Base-by-base conservation (phyloP, 2,888 invertebrate species). In the Microplitis manilae region DNA sequence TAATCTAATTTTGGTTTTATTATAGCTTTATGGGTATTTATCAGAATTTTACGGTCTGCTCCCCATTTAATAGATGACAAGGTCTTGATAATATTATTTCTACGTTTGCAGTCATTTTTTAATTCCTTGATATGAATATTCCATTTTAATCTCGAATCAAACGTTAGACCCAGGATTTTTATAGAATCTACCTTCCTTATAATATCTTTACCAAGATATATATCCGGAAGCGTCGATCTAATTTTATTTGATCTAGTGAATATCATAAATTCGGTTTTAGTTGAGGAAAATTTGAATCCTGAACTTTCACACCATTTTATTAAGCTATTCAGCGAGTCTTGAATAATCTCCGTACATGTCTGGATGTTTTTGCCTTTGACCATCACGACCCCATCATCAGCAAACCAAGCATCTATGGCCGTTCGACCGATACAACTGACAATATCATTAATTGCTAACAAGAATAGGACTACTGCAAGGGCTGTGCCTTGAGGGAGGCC, bases 1-100 rank as follows among this genome's bases (percentile, higher is more conserved):
- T 81, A 81, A 62, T 81, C 79, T 41, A 81, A 39, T 76, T 79
- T 80, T 30, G 78, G 68, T 38, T 75, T 20, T 17, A 81, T 76
- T 5, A 79, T 13, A n/a, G 79, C 78, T 72, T n/a, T 79, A 70
- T 81, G 81, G 9, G 79, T 77, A 8, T 62, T 40, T 5, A 74
- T 1, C 5, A 78, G 71, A 2, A 65, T 74, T 1, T 71, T 8
- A 17, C 38, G n/a, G 38, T 79, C 77, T 0, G 76, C 73, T 39
- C 79, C 77, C 73, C 76, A 78, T 7, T 79, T 76, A 30, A 68
- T 75, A 1, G 73, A 65, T 0, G 79, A 15, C 5, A 77, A 17
- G 2, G 59, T 7, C 73, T 78, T 78, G 6, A 80, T 39, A 1
- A 79, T 65, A n/a, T 77, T 79, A 2, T 77, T 9, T 38, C 68